Conservation (phyloP, 2,888 invertebrate genomes). For the Ctena decussata region DNA sequence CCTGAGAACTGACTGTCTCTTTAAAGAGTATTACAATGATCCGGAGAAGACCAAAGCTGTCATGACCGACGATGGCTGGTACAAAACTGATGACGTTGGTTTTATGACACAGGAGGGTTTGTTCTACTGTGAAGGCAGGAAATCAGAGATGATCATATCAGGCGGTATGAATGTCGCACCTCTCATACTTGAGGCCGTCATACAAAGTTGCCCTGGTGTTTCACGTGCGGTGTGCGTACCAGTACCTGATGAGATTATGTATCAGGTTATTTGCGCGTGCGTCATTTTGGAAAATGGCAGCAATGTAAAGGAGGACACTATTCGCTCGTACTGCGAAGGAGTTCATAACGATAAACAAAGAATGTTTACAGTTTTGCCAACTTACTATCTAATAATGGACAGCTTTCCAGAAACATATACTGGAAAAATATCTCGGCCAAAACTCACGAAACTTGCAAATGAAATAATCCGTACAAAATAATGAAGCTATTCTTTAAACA, state of each 20-base stretch:
- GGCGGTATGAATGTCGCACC: constrained; percentile 13
- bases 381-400: constrained; percentile 21
- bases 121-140: constrained; percentile 31
- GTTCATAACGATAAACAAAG: constrained; percentile 26
- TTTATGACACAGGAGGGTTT: constrained; percentile 32
- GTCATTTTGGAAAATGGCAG: constrained; percentile 19
- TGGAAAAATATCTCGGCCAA: constrained; percentile 16
- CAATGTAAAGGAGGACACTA: constrained; percentile 21
- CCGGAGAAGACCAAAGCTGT: constrained; percentile 20
- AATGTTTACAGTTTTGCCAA: constrained; percentile 28
- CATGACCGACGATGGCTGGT: constrained; percentile 39
- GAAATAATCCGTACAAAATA: neutral
- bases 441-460: neutral
- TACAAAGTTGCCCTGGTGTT: neutral
- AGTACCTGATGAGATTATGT: constrained; percentile 18
- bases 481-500: too few relatives aligned
- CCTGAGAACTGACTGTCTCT: neutral
- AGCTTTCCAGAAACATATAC: constrained; percentile 28
- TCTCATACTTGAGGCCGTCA: neutral
- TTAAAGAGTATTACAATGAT: constrained; percentile 35
- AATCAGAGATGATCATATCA: constrained; percentile 46
- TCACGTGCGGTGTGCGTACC: constrained; percentile 10
- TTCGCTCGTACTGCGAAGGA: constrained; percentile 1
- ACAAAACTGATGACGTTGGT: constrained; percentile 41
- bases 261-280: constrained; percentile 47